Evolutionary conservation across 2,888 invertebrate species (phyloP), one percentile per base, ranked within the genome.

Genomic region (Marasmarcha lunaedactyla): DNA sequence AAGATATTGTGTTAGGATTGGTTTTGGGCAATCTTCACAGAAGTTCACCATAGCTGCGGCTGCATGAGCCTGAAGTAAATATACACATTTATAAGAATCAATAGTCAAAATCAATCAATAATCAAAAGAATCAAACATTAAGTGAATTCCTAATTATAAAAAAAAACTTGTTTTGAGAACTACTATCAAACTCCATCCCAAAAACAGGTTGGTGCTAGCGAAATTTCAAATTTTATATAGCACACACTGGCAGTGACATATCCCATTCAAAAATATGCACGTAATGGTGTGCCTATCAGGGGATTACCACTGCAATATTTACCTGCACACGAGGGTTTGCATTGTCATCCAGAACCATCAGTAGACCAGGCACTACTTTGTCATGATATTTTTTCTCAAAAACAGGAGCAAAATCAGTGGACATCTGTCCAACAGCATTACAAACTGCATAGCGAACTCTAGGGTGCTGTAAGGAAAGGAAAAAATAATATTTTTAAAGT

Each of bases 1-100:
- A 46, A 99, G 86, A 68, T 99, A 98, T 47, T 90, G 90, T 7
- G 91, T 91, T 46, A 99, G 85, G 52, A 98, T 95, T 54, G 90
- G 88, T 71, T 98, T 98, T 0, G 98, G 97, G 70, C 98, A 98
- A 72, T 98, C 98, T 84, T 99, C 99, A 60, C 97, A 96, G 81
- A 99, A 99, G 83, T 99, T 99, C 1, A 99, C 98, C 47, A 99
- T 86, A 36, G 99, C 99, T 38, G 99, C 98, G 35, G 97, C 93
- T 53, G 89, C 88, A 53, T 90, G 90, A 40, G 90, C 89, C 78
- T 90, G 84, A 26, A 48, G 50, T n/a, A 11, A n/a, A 20, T 7
- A 30, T 7, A 30, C 11, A 7, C n/a, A n/a, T n/a, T 30, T 25
- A 25, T 36, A 1, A 37, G 13, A 27, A 5, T 5, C 26, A 25